These are phyloP conservation scores for Hesperia comma DNA, from an alignment of 2,888 invertebrate species.

Conservation along the genomic window DNA sequence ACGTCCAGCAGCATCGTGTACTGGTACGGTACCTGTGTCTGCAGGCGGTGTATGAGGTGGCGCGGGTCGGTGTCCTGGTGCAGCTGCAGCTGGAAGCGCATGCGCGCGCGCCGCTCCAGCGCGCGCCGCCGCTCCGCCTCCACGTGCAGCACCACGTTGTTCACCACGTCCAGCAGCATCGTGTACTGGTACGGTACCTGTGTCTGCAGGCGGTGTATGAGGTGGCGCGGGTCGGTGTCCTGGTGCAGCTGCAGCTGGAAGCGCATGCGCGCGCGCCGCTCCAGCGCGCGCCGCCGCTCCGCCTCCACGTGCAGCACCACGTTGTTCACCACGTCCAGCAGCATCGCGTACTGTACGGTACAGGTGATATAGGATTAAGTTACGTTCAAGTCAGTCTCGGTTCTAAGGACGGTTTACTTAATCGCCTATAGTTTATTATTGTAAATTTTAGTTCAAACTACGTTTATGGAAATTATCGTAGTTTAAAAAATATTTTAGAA, in stretches of 20 bases:
- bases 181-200: slow-evolving; percentile 92
- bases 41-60: slow-evolving; percentile 95
- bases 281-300: slow-evolving; percentile 94
- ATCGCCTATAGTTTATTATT: no score
- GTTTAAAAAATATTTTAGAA: no score
- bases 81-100: slow-evolving; percentile 97
- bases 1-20: no score
- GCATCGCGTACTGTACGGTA: slow-evolving; percentile 93
- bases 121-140: slow-evolving; percentile 97
- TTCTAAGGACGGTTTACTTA: no score
- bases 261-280: slow-evolving; percentile 94
- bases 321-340: slow-evolving; percentile 98
- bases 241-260: slow-evolving; percentile 97
- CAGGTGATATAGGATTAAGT: slow-evolving; percentile 1
- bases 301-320: slow-evolving; percentile 98
- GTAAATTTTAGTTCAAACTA: no score
- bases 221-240: slow-evolving; percentile 95
- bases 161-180: slow-evolving; percentile 97
- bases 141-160: slow-evolving; percentile 97
- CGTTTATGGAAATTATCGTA: no score
- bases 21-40: slow-evolving; percentile 89
- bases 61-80: slow-evolving; percentile 96
- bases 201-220: slow-evolving; percentile 96
- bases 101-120: slow-evolving; percentile 93
- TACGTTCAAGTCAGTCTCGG: no score